Evolutionary conservation across 1,140 invertebrate genomes (phyloP), one percentile per base, ranked within the genome.

Genomic region (Grapholita molesta): DNA sequence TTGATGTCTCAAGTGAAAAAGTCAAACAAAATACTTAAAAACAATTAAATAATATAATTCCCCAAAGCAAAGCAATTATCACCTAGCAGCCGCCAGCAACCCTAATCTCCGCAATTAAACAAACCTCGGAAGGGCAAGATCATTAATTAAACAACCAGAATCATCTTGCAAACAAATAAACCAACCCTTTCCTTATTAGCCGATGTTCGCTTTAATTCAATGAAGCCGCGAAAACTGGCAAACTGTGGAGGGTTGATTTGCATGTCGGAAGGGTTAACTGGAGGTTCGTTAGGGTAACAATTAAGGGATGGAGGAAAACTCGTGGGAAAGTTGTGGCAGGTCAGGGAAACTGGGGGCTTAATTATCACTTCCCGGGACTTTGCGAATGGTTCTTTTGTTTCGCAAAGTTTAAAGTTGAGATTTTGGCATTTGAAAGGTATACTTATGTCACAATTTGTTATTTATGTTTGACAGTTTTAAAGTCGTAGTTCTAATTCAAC

Each of bases 161-260:
- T 90, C 86, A 85, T 77, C 84, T 87, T 84, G 79, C 84, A 88
- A 88, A 89, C 80, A 86, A 85, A 84, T 84, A 89, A 88, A 21
- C 42, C 83, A 89, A 87, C 85, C 85, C 79, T 80, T 71, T 79
- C 64, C 69, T 84, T 82, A 82, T 86, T 85, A 84, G 74, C 80
- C 77, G 79, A 76, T 76, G 78, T 75, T 76, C 78, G 82, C 75
- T 80, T 84, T 91, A 89, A 91, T 91, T 90, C 86, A 91, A 91
- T 91, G 89, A 89, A 85, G 84, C 80, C 79, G 82, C 87, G 83
- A 86, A 85, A 87, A 82, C 76, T 82, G 78, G 75, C 71, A 77
- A 86, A 86, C 88, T 82, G 81, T 67, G 70, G 90, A 90, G 89
- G 89, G 88, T 91, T 91, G 87, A 91, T 91, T 91, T 91, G 86